These are phyloP conservation scores for Xestia rhomboidea DNA, from an alignment of 2,888 invertebrate species.

Conservation along the genomic window DNA sequence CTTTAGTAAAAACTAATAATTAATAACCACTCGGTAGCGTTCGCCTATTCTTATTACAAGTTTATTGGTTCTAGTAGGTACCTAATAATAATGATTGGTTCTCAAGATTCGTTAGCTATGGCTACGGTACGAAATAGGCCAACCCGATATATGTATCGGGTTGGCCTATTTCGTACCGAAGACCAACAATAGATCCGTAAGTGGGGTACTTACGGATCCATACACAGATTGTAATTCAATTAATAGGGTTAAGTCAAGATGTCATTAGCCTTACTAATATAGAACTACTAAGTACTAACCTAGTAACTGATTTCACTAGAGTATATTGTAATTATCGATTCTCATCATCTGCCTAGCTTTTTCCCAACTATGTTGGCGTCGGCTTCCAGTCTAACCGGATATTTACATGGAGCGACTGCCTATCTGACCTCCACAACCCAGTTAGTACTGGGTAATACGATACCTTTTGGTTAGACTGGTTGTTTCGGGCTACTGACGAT, in stretches of 20 bases:
- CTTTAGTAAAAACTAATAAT: background rate
- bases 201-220: slow-evolving; percentile 2
- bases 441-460: no score
- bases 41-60: background rate
- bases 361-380: background rate
- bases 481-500: no score
- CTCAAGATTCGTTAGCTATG: background rate
- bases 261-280: background rate
- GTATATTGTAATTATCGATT: background rate
- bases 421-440: background rate
- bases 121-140: no score
- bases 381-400: background rate
- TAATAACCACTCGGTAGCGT: background rate
- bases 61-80: background rate
- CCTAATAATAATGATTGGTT: background rate
- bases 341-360: background rate
- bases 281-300: no score
- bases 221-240: slow-evolving; percentile 13
- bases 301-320: background rate
- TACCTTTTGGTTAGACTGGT: no score
- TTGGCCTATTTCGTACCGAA: background rate
- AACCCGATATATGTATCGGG: no score
- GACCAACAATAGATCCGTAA: slow-evolving; percentile 6
- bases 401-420: no score
- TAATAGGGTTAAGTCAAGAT: slow-evolving; percentile 7